Base-by-base conservation (phyloP, 2,888 invertebrate species). In the Ashinkailepas kermadecensis region DNA sequence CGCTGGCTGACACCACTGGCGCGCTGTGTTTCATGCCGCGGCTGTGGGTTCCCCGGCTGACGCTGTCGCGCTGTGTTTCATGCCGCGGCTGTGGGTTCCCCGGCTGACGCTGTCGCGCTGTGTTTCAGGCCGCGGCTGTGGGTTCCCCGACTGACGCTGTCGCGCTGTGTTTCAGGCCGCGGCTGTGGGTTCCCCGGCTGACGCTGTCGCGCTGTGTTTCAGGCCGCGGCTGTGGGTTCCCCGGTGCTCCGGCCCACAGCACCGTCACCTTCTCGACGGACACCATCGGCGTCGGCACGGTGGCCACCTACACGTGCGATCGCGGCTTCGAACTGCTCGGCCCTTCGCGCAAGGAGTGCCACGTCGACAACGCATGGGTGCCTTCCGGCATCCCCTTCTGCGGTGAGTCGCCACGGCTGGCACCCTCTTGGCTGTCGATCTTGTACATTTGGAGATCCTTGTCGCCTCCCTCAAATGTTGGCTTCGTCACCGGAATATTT, bases 341-440 rank as follows among this genome's bases (percentile, higher is more conserved):
- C 0, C 96, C 96, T 0, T 90, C 94, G 0, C 88, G 95, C 83
- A 89, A 95, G 83, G 90, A 92, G 25, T 96, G 96, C 86, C 91
- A 92, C 80, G 84, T 87, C 0, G 91, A 92, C 85, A 93, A 93
- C 18, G 90, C 90, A 74, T 96, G 96, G 96, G 88, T 91, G 12
- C 96, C 96, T 0, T 94, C 95, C 86, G 96, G 96, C 82, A 94
- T 96, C 85, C 96, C 96, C 11, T 96, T 96, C 88, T 96, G 96
- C 88, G 96, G 96, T 96, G 87, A 94, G 94, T 91, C 39, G 39
- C 39, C 39, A 4, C 39, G 39, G 39, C 39, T 39, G 39, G 4
- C 4, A 1, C 1, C 1, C 39, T 39, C 39, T 39, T 4, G 39
- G 39, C 39, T 39, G 39, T 39, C 39, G 39, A 39, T 39, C 4